Conservation (phyloP, 2,888 invertebrate species). For the Lobophora halterata region DNA sequence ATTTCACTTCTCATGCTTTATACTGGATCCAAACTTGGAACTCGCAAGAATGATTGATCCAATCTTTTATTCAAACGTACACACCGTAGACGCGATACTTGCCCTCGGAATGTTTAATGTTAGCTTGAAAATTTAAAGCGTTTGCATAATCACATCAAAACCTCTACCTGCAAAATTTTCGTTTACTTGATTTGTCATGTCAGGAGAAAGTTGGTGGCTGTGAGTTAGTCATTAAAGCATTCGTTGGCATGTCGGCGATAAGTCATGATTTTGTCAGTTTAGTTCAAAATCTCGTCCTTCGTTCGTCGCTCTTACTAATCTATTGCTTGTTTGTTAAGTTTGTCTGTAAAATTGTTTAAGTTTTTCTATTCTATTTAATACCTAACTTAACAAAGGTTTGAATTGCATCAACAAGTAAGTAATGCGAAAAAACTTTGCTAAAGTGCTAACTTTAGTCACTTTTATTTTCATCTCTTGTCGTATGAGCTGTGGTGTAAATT, state of each 20-base stretch:
- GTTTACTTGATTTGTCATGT: slow-evolving; percentile 20
- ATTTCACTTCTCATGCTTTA: slow-evolving; percentile 43
- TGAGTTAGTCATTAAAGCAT: slow-evolving; percentile 40
- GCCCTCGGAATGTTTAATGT: slow-evolving; percentile 3
- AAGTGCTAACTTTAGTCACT: too few species aligned
- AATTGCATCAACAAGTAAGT: too few species aligned
- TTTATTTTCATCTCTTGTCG: too few species aligned
- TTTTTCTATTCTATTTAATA: too few species aligned
- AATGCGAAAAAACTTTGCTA: too few species aligned
- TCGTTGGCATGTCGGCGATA: slow-evolving; percentile 38
- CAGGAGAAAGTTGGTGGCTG: slow-evolving; percentile 35
- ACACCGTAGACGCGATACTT: slow-evolving; percentile 8
- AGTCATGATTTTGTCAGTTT: slow-evolving; percentile 37
- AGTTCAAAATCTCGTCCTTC: slow-evolving; percentile 41
- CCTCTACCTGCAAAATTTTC: too few species aligned
- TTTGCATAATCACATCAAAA: too few species aligned
- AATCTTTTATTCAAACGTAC: slow-evolving; percentile 28
- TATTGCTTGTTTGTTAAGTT: too few species aligned
- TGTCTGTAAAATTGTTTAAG: too few species aligned
- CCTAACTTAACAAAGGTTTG: too few species aligned
- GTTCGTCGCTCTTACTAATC: too few species aligned
- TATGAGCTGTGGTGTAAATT: too few species aligned
- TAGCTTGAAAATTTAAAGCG: slow-evolving; percentile 2
- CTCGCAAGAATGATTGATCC: slow-evolving; percentile 45
- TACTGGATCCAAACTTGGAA: slow-evolving; percentile 47